A percentile compares a stretch with the other conserved stretches of the same genome.
Evolutionary conservation across 1,140 invertebrate species (phyloP).

Genomic region (Drosophila neocordata): DNA sequence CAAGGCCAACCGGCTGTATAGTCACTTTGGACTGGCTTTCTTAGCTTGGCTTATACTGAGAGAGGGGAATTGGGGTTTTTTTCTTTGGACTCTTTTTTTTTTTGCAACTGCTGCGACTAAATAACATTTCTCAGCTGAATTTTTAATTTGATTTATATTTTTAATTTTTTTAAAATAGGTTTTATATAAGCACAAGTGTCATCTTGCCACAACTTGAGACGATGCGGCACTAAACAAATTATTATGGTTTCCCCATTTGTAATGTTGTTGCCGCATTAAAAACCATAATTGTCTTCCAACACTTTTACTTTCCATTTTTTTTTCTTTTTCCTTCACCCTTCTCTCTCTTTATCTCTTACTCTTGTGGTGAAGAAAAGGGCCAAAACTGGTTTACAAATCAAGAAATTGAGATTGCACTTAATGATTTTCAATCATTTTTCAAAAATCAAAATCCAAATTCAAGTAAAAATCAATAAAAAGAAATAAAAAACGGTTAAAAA

Average conservation of each 20-base stretch:
- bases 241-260: constrained; percentile 61
- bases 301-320: constrained; percentile 65
- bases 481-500: background rate
- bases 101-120: constrained; percentile 48
- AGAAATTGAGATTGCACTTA: constrained; percentile 57
- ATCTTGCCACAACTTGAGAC: constrained; percentile 42
- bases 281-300: constrained; percentile 62
- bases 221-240: constrained; percentile 59
- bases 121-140: constrained; percentile 41
- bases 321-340: background rate
- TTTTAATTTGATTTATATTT: constrained; percentile 74
- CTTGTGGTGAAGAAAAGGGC: constrained; percentile 17
- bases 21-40: constrained; percentile 31
- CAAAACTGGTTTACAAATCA: constrained; percentile 7
- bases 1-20: constrained; percentile 69
- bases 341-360: background rate
- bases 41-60: constrained; percentile 19
- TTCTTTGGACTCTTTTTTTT: constrained; percentile 5
- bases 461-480: constrained; percentile 31
- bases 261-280: constrained; percentile 37
- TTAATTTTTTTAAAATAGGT: too few relatives aligned
- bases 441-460: constrained; percentile 2
- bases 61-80: constrained; percentile 25
- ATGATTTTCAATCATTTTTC: constrained; percentile 56
- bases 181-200: constrained; percentile 61